These are phyloP conservation scores for Arizona elegans DNA, from an alignment of 2,113 vertebrate species.

Conservation along the genomic window DNA sequence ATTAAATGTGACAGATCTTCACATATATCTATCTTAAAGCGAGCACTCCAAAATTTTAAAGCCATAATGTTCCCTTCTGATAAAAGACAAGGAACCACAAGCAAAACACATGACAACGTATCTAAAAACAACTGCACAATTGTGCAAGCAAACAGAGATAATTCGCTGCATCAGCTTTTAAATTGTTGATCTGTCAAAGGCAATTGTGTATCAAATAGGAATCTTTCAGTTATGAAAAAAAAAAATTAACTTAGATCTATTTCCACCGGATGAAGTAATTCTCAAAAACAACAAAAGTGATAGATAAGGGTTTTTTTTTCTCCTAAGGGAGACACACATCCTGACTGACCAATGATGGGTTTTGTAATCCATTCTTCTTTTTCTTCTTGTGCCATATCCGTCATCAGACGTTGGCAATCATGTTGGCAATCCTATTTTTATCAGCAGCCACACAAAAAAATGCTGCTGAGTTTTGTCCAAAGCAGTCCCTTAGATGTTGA, in stretches of 20 bases:
- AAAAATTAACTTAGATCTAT: neutral
- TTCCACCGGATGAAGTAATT: neutral
- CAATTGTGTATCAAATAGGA: neutral
- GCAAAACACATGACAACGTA: constrained; percentile 55
- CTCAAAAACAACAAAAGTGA: neutral
- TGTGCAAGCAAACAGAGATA: neutral
- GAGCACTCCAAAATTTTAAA: constrained; percentile 69
- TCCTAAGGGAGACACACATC: neutral
- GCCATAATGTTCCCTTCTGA: constrained; percentile 57
- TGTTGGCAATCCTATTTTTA: too few species aligned
- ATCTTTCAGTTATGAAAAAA: neutral
- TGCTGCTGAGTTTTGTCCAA: too few species aligned
- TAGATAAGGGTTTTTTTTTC: neutral
- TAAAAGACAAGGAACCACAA: constrained; percentile 61
- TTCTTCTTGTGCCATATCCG: too few species aligned
- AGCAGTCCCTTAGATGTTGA: too few species aligned
- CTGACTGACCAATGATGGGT: neutral
- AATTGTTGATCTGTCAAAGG: neutral
- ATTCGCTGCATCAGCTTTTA: neutral
- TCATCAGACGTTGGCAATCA: too few species aligned
- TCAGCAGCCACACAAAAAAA: too few species aligned
- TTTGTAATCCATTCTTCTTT: neutral
- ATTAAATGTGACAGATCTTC: constrained; percentile 71
- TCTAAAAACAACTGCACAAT: constrained; percentile 57
- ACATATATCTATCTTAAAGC: constrained; percentile 66